Evolutionary conservation across 2,113 vertebrate genomes (phyloP).

Genomic region (Cricetomys ansorgei): DNA sequence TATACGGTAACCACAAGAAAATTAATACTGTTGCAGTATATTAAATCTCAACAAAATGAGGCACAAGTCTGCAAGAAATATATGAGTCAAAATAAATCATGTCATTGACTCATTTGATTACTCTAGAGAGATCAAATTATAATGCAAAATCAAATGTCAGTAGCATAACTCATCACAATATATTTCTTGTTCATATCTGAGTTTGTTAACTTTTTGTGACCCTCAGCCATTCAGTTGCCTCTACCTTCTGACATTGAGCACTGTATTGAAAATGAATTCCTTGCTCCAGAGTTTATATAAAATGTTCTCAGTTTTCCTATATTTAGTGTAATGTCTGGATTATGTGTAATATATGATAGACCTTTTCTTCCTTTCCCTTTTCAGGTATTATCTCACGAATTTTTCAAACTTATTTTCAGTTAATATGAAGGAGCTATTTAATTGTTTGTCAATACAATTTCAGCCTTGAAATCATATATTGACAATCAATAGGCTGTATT

Average conservation of each 20-base stretch:
- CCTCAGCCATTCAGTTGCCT: neutral
- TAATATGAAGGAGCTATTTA: neutral
- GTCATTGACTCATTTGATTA: neutral
- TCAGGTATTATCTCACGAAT: neutral
- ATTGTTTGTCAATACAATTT: neutral
- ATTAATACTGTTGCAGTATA: neutral
- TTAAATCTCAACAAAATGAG: slow-evolving; percentile 37
- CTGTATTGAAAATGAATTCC: neutral
- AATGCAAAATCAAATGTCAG: neutral
- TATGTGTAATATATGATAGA: neutral
- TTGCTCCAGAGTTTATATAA: neutral
- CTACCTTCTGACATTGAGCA: neutral
- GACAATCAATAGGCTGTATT: neutral
- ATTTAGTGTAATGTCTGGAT: neutral
- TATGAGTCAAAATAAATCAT: slow-evolving; percentile 35
- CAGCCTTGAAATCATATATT: neutral
- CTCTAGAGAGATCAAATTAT: neutral
- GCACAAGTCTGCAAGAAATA: neutral
- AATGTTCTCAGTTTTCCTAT: neutral
- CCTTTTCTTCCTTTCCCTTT: neutral
- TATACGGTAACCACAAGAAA: neutral
- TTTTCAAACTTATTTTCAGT: neutral
- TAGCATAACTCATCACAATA: neutral
- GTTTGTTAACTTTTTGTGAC: neutral
- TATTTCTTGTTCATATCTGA: neutral